Evolutionary conservation across 2,113 vertebrate genomes (phyloP), one percentile per base, ranked within the genome.

Genomic region (Carettochelys insculpta): DNA sequence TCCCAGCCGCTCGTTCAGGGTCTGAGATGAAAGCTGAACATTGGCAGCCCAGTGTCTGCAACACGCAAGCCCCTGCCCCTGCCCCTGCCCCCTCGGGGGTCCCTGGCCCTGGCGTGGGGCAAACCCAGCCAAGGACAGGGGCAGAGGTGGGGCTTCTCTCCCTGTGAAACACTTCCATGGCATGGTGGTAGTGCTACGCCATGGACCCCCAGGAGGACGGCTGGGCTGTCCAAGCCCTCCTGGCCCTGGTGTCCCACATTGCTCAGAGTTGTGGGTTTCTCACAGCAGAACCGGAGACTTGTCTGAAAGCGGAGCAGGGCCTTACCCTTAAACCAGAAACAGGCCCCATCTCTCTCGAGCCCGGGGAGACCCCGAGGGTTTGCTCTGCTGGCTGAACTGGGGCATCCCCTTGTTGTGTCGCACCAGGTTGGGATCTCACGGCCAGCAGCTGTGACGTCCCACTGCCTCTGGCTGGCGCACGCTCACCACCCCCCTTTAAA

Each of bases 311-410:
- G 56, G 80, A 73, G 77, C 77, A 53, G 77, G 19, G 19, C 51
- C 86, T 87, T 47, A 53, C 47, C 45, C 52, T 41, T 77, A 24
- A 73, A 2, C 11, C 13, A 31, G 85, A 47, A 34, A n/a, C 3
- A 25, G 34, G 71, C 0, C 45, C 0, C 0, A 48, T 45, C 54
- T 34, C 53, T 34, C 58, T 3, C 31, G 34, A 27, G 38, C 29
- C 45, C 51, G 43, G 24, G 4, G 0, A 13, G 87, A 13, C 14
- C 12, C 8, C 24, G 29, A 45, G 25, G 77, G 61, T 68, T 38
- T 68, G n/a, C 61, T 5, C 1, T 5, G 61, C 16, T 10, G 19
- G 34, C 61, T 0, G 31, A 17, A 5, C 34, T n/a, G 19, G 19
- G 4, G 20, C 17, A 8, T 68, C 61, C 22, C 61, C 31, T 65